Evolutionary conservation across 1,140 invertebrate genomes (phyloP), one percentile per base, ranked within the genome.

Genomic region (Idris sp.): DNA sequence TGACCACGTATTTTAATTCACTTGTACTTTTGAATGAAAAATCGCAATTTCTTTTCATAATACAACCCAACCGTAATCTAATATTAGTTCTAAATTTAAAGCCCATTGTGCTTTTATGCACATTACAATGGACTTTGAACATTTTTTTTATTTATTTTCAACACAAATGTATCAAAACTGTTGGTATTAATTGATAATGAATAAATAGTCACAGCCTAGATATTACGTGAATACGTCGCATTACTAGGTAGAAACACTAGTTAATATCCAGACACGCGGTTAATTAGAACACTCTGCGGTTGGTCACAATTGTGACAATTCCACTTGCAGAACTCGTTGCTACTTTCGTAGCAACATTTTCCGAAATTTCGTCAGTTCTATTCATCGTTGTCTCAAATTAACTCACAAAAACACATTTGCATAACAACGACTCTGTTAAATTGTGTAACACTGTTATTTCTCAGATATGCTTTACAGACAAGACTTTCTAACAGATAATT

Each of bases 251-350:
- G 64, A 64, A 69, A 43, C 54, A 44, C 49, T 64, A 44, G 56
- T 69, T 69, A 64, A 75, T 59, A 62, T 53, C 56, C 62, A 61
- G 30, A 31, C 35, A 41, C 40, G 61, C n/a, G 64, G 58, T 58
- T 49, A 69, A 75, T 75, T 75, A 75, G 58, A 69, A 64, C 43
- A 53, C 58, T 36, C 9, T 68, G 58, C 26, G 56, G 71, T 74
- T 41, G 16, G 48, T 59, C 2, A 56, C 56, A 56, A 74, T 58
- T 56, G 62, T 28, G 22, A 62, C 64, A 62, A 68, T 74, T 74
- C 62, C 36, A 56, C 62, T 56, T 49, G 41, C 43, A 36, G 4
- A 58, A 58, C 36, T 53, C 31, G 15, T 53, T 51, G n/a, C 51
- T 40, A 69, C 56, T 69, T 65, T 64, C 9, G 14, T 11, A 14